Base-by-base conservation (phyloP, 2,888 invertebrate species). In the Dynastes hyllus region DNA sequence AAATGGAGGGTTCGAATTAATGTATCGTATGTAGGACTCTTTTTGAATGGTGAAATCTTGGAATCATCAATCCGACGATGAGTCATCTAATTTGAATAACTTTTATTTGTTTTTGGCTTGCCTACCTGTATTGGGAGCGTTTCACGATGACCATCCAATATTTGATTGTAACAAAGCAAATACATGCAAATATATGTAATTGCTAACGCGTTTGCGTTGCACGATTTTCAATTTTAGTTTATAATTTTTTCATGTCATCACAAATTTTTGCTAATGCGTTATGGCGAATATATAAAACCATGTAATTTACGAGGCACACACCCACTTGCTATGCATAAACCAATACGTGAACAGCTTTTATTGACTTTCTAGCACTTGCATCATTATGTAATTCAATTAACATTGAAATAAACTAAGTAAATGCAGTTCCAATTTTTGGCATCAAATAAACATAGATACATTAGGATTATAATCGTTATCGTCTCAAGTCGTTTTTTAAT, bases 51-150 rank as follows among this genome's bases (percentile, higher is more conserved):
- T 50, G 37, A 58, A 71, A 55, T n/a, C n/a, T 29, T 50, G 37
- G 32, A 71, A 55, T n/a, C n/a, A 32, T 55, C 22, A 16, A 16
- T 51, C 50, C 3, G 16, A 13, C 27, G 55, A 71, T 71, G 71
- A 71, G 71, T 71, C 71, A 71, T 71, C 55, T 71, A 71, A 71
- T 71, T 71, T 58, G 55, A 71, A 51, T 69, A 69, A 16, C 1
- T 58, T 37, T 22, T 70, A 32, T 71, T 71, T 70, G 70, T 70
- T 71, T 8, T 55, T 55, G 32, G 11, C 2, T 32, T 66, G 3
- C 45, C 45, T 66, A 45, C 63, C 51, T 69, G 27, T 51, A 29
- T 9, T n/a, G 11, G 13, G 11, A 65, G 1, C 45, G 45, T 45
- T 45, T 9, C 45, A 8, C 45, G 45, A 45, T 45, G 45, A 45